Evolutionary conservation across 1,140 invertebrate genomes (phyloP), one percentile per base, ranked within the genome.

Genomic region (Riptortus pedestris): DNA sequence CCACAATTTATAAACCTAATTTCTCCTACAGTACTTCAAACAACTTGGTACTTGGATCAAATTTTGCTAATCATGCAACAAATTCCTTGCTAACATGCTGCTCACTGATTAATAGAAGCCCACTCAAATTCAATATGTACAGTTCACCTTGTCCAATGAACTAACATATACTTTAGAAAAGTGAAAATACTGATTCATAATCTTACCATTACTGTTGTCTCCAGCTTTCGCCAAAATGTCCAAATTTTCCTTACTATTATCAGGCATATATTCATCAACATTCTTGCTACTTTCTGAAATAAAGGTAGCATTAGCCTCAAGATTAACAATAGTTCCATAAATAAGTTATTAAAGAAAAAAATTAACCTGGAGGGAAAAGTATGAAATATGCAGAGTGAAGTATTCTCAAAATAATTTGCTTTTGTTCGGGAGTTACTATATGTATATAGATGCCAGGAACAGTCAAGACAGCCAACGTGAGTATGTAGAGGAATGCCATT

Each of bases 181-280:
- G n/a, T n/a, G n/a, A n/a, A n/a, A n/a, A n/a, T n/a, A n/a, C n/a
- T n/a, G n/a, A n/a, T n/a, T n/a, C n/a, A n/a, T n/a, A n/a, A n/a
- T n/a, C 22, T 26, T 27, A 55, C 51, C 51, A 55, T 55, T 7
- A 55, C 51, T 55, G 14, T 55, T 55, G 2, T 60, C 59, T 31
- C 64, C 64, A 22, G 64, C 64, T 52, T 61, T 55, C 3, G 43
- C 43, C 20, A 65, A 61, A 11, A 65, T 14, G 24, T 47, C 58
- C 20, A 58, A 43, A 52, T 65, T 65, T 45, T 65, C 64, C 61
- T 60, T 45, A 26, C 26, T 65, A 33, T 52, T 16, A 27, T 65
- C 64, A 14, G 64, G 64, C n/a, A 58, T 48, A 33, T 60, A 65
- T 28, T 65, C 64, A 14, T 61, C 64, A 14, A 65, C 47, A 52